phyloP scores from a whole-genome alignment of 2,888 invertebrate species.

The Plutella xylostella region DNA sequence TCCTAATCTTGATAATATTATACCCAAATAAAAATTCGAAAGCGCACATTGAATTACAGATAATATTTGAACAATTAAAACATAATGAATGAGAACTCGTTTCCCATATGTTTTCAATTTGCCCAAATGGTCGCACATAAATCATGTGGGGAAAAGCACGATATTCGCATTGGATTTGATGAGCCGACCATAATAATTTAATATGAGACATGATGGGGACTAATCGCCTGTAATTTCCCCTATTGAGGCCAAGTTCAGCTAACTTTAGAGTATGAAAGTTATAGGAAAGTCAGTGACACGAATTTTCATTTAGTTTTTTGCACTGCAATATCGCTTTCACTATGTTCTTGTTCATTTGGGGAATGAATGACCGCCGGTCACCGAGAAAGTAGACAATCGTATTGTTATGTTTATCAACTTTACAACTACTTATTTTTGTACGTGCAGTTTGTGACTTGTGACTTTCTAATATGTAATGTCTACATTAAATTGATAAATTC shows the following conservation, averaged over 20 bases:
- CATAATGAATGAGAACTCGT: neutral
- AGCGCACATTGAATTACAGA: slow-evolving; percentile 1
- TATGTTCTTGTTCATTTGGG: slow-evolving; percentile 44
- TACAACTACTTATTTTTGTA: slow-evolving; percentile 3
- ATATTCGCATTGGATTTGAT: slow-evolving; percentile 6
- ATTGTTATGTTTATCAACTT: neutral
- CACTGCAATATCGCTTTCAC: slow-evolving; percentile 64
- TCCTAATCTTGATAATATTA: too few relatives aligned
- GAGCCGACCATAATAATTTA: neutral
- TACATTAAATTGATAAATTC: too few relatives aligned
- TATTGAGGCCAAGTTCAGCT: slow-evolving; percentile 43
- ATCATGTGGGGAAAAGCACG: slow-evolving; percentile 1
- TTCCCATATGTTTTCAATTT: slow-evolving; percentile 4
- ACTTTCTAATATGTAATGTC: too few relatives aligned
- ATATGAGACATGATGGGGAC: neutral
- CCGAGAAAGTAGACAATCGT: slow-evolving; percentile 57
- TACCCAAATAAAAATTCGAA: neutral
- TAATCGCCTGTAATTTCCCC: slow-evolving; percentile 6
- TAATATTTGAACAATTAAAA: too few relatives aligned
- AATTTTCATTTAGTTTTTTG: slow-evolving; percentile 63
- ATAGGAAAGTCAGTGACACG: slow-evolving; percentile 62
- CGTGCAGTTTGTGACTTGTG: neutral
- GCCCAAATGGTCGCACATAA: neutral
- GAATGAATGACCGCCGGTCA: slow-evolving; percentile 55
- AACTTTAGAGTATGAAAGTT: slow-evolving; percentile 36